Percentiles rank a stretch among this genome's conserved stretches.
phyloP scores from a whole-genome alignment of 2,113 vertebrate genomes.

The Hippolais icterina region DNA sequence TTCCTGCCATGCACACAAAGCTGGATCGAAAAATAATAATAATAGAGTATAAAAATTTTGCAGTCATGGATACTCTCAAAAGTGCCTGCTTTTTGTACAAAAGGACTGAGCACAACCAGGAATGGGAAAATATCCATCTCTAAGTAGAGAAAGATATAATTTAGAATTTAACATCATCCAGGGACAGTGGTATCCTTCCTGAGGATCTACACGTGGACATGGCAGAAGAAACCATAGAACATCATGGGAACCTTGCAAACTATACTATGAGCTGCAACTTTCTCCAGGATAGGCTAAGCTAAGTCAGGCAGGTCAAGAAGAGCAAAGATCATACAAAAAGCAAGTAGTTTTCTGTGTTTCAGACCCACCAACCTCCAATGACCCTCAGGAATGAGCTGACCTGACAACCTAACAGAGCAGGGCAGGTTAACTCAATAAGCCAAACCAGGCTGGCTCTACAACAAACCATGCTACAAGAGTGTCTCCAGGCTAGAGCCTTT shows the following conservation, averaged over 20 bases:
- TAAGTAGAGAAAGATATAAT: background rate
- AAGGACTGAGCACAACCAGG: background rate
- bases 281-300: background rate
- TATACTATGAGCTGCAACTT: background rate
- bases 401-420: rapidly evolving
- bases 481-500: background rate
- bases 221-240: background rate
- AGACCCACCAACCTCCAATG: background rate
- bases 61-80: background rate
- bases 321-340: background rate
- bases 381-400: background rate
- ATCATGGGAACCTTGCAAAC: rapidly evolving
- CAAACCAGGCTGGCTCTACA: background rate
- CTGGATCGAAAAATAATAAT: background rate
- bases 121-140: background rate
- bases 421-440: background rate
- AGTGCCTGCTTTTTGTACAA: background rate
- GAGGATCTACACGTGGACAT: rapidly evolving
- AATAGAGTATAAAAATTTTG: background rate
- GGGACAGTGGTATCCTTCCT: background rate
- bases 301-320: background rate
- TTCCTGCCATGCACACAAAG: background rate
- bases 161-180: background rate
- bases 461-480: background rate
- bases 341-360: background rate